Conservation (phyloP, 2,888 invertebrate species). For the Noctua janthina region DNA sequence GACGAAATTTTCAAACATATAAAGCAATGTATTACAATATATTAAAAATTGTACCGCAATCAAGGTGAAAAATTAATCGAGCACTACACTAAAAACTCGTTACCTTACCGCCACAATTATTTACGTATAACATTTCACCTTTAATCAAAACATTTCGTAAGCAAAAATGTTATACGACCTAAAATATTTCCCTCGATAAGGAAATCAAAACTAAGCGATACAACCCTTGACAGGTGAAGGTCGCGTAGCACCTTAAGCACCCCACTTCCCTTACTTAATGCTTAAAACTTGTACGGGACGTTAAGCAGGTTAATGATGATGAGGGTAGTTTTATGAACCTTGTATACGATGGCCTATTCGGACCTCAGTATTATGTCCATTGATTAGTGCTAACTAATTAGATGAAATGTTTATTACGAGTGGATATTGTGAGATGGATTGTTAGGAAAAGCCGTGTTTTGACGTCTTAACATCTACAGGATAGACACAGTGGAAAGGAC, state of each 20-base stretch:
- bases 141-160: constrained; percentile 32
- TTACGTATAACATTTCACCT: constrained; percentile 20
- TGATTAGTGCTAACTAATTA: constrained; percentile 40
- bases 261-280: constrained; percentile 52
- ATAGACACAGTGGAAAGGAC: no score
- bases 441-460: no score
- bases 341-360: constrained; percentile 39
- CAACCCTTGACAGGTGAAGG: constrained; percentile 58
- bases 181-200: constrained; percentile 49
- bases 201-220: constrained; percentile 55
- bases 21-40: background rate
- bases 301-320: constrained; percentile 62
- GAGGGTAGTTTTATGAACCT: constrained; percentile 60
- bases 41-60: background rate
- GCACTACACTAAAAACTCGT: background rate
- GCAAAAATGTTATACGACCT: constrained; percentile 23
- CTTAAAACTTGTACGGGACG: constrained; percentile 62
- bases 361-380: constrained; percentile 39
- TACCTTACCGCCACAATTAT: constrained; percentile 8
- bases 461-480: no score
- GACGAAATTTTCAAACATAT: no score
- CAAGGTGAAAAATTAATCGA: background rate
- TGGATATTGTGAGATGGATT: background rate
- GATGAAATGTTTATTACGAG: constrained; percentile 28
- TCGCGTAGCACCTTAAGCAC: constrained; percentile 55